Evolutionary conservation across 1,140 invertebrate genomes (phyloP).

Genomic region (Argopecten irradians): DNA sequence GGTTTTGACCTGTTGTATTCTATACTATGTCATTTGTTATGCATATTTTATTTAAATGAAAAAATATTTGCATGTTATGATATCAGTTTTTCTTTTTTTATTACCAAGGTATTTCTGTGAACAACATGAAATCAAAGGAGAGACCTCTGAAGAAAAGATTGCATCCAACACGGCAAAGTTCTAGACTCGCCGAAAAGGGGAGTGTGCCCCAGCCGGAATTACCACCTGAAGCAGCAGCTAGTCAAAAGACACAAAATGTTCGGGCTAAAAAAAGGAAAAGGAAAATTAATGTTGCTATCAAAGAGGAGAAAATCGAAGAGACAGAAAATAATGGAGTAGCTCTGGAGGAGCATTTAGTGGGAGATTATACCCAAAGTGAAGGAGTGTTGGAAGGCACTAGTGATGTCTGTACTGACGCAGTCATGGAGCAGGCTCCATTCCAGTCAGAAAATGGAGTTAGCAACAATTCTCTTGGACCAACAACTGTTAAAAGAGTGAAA

Average conservation of each 20-base stretch:
- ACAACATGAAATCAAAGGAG: background rate
- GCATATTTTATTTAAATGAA: too few relatives aligned
- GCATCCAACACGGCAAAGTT: constrained; percentile 1
- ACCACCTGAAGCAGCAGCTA: background rate
- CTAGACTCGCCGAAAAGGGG: background rate
- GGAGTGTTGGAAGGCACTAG: too few relatives aligned
- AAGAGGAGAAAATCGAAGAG: background rate
- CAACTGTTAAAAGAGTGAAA: background rate
- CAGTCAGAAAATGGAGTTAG: too few relatives aligned
- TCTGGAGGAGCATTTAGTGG: background rate
- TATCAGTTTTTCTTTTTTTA: background rate
- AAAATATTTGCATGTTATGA: too few relatives aligned
- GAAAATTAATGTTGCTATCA: background rate
- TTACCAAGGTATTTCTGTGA: background rate
- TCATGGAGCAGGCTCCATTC: too few relatives aligned
- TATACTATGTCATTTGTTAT: too few relatives aligned
- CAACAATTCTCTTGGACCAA: background rate
- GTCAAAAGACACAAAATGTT: too few relatives aligned
- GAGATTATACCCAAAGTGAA: background rate
- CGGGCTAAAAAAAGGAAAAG: background rate
- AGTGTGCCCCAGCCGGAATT: background rate
- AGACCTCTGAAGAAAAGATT: background rate
- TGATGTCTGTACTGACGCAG: too few relatives aligned
- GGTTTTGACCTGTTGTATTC: too few relatives aligned
- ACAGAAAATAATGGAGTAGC: background rate